Percentiles rank a stretch among this genome's conserved stretches.
phyloP scores from a whole-genome alignment of 2,113 vertebrate species.

The Puffinus mauretanicus region DNA sequence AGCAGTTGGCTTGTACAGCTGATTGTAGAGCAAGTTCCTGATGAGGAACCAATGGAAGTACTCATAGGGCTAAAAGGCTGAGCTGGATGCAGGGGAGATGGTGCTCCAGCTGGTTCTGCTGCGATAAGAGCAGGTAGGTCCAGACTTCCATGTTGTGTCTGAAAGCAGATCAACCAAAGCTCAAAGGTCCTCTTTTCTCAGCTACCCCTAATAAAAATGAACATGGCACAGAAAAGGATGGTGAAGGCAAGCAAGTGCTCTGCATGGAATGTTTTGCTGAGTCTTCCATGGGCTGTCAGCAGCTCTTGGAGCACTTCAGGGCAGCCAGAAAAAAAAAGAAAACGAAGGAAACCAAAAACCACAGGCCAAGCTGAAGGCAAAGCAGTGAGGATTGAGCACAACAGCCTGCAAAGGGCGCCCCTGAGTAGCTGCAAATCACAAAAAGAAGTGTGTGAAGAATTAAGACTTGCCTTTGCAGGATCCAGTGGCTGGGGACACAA shows the following conservation, averaged over 20 bases:
- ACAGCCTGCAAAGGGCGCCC: neutral
- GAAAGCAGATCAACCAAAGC: neutral
- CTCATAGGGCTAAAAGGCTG: neutral
- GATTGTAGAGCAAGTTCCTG: neutral
- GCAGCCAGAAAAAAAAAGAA: neutral
- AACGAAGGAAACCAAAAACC: neutral
- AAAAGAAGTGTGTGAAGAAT: neutral
- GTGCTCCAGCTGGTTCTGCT: neutral
- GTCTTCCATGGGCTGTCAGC: conserved; percentile 19
- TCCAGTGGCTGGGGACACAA: neutral
- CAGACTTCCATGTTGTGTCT: neutral
- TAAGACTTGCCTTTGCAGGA: neutral
- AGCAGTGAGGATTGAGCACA: neutral
- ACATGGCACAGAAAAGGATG: neutral
- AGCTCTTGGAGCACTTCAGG: neutral
- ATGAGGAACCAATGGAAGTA: neutral
- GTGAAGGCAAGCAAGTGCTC: neutral
- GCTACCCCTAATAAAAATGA: neutral
- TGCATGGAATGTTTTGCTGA: neutral
- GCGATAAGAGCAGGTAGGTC: neutral
- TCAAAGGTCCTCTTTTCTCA: neutral
- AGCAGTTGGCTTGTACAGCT: neutral
- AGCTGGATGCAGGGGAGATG: neutral
- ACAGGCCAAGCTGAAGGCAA: neutral
- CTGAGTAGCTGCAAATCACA: neutral